Evolutionary conservation across 2,797 vertebrate species (phyloP), one percentile per base, ranked within the genome.

Genomic region (Chelmon rostratus): DNA sequence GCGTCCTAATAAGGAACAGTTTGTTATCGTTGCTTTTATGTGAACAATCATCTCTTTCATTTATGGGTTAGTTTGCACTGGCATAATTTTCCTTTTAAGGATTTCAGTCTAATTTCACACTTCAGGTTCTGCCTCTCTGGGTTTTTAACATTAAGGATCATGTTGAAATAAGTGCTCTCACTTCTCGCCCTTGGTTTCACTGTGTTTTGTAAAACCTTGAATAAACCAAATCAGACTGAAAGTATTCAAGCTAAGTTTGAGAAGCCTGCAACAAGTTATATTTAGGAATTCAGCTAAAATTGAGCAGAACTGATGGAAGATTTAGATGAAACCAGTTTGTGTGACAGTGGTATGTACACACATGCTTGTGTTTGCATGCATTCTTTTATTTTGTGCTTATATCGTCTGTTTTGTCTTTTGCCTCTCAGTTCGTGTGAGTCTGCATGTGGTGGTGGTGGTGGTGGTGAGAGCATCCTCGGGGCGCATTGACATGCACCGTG

Each of bases 401-500:
- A 8, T 40, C 68, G 21, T 73, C 49, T 47, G n/a, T 21, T n/a
- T 5, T 16, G 52, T 53, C 8, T 6, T 44, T 59, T 52, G 52
- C 42, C 19, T 50, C 38, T 0, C 21, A 74, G 53, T 82, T 50
- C 25, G 66, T 71, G 76, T 21, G 63, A 53, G 77, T 77, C 56
- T 81, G 68, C 63, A 18, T 79, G 78, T 64, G 80, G 79, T 81
- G 78, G 76, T 85, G 85, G 84, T 88, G 90, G 78, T 64, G 80
- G 79, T 81, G 78, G 76, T 85, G 85, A 84, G 88, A 90, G 82
- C 19, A 4, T 77, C 83, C 77, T 79, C 50, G 3, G 74, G 88
- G 59, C 35, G 40, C 87, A 85, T 85, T 91, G 84, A 90, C 88
- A 89, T 91, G 86, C 88, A 81, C 49, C 8, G 16, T 86, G 78